Evolutionary conservation across 2,797 vertebrate species (phyloP).

Genomic region (Bucorvus abyssinicus): DNA sequence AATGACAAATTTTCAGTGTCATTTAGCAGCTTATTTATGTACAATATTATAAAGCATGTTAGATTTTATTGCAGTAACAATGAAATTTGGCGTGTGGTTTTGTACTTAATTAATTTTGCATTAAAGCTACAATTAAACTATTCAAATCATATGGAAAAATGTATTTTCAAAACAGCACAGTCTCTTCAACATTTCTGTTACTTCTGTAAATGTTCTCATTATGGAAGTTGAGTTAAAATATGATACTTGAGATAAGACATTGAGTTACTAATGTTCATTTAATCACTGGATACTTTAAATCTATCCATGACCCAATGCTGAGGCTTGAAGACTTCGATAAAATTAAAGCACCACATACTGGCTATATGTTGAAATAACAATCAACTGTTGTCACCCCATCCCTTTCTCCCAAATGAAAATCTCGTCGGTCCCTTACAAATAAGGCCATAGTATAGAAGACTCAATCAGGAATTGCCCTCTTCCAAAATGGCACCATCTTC

Average conservation of each 20-base stretch:
- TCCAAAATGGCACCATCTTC: not conserved
- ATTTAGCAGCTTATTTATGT: not conserved
- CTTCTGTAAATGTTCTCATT: not conserved
- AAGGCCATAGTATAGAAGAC: not conserved
- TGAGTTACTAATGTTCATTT: not conserved
- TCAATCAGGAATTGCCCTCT: not conserved
- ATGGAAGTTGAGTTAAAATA: not conserved
- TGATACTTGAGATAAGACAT: not conserved
- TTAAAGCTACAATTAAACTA: not conserved
- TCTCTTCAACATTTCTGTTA: not conserved
- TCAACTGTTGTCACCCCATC: accelerated
- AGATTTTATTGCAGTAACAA: not conserved
- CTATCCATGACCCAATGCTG: not conserved
- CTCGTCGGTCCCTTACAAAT: not conserved
- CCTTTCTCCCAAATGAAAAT: not conserved
- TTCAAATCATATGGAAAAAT: not conserved
- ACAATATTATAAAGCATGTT: not conserved
- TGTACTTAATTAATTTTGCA: not conserved
- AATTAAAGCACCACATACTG: not conserved
- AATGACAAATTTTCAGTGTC: not conserved
- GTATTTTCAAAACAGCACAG: not conserved
- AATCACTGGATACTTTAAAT: not conserved
- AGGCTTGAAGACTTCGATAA: not conserved
- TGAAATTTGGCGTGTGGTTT: not conserved
- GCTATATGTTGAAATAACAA: not conserved